Base-by-base conservation (phyloP, 2,888 invertebrate genomes). In the Cenopis cana region DNA sequence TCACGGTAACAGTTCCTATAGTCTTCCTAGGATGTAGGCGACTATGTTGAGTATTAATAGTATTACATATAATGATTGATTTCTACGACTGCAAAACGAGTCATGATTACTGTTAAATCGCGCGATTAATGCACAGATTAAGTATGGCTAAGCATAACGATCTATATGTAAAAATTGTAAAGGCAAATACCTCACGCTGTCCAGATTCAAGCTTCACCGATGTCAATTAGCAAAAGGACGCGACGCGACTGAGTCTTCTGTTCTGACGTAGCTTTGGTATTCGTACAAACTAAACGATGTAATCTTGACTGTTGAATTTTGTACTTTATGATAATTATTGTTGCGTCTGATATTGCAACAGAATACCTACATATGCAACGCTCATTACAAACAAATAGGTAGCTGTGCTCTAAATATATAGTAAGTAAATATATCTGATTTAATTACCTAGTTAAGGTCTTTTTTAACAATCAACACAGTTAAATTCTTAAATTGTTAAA, bases 141-240 rank as follows among this genome's bases (percentile, higher is more conserved):
- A 14, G 41, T 41, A 41, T 14, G 14, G 41, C 41, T 8, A 24
- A 33, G 33, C 33, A 33, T 29, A 55, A 55, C 29, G 55, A 9
- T 29, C 29, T n/a, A 55, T 5, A 4, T 14, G 24, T 55, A 54
- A 29, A 55, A 54, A n/a, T n/a, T n/a, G n/a, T n/a, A n/a, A 54
- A 24, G 12, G 54, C 54, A 54, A n/a, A 54, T 54, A 54, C 14
- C 24, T 14, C 29, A 54, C 29, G 14, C 24, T 29, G 29, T 55
- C 29, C n/a, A 29, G 18, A 54, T 56, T 36, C 33, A 56, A 36
- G 36, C 36, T 56, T 56, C 56, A 56, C 56, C 50, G 18, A 62
- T 12, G 36, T 50, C 62, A 62, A 52, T 62, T 62, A 62, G 50
- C 36, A 56, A 49, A 18, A 62, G 50, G 49, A 62, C 11, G 29